phyloP scores from a whole-genome alignment of 2,113 vertebrate genomes.

The Pardalotus punctatus region DNA sequence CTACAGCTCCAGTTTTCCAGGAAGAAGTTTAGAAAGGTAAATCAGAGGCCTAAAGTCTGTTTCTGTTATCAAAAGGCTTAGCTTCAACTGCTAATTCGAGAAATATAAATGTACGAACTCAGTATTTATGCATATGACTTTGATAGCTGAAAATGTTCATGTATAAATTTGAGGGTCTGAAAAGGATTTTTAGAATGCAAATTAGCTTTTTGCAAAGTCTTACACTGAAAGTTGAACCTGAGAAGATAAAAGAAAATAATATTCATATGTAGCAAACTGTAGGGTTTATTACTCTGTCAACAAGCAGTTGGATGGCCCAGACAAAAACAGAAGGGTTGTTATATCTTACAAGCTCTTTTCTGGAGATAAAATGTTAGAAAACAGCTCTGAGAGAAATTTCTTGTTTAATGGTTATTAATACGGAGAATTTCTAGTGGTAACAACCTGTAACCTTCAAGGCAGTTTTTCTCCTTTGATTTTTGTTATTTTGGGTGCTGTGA shows the following conservation, averaged over 20 bases:
- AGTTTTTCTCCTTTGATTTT: background rate
- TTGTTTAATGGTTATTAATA: background rate
- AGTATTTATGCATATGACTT: background rate
- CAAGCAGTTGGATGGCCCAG: background rate
- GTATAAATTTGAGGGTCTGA: background rate
- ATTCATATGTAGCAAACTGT: background rate
- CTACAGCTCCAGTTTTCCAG: background rate
- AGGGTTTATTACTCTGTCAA: background rate
- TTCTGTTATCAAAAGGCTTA: background rate
- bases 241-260: conserved; percentile 3
- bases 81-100: background rate
- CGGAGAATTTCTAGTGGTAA: background rate
- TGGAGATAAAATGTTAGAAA: background rate
- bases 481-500: background rate
- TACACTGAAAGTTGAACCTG: background rate
- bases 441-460: background rate
- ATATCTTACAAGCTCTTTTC: background rate
- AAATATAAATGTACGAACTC: background rate
- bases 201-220: background rate
- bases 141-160: background rate
- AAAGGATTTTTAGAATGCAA: background rate
- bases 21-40: background rate
- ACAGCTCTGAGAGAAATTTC: background rate
- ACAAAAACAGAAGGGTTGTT: background rate
- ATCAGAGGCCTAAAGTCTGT: background rate